Evolutionary conservation across 2,888 invertebrate species (phyloP), one percentile per base, ranked within the genome.

Genomic region (Danaus chrysippus): DNA sequence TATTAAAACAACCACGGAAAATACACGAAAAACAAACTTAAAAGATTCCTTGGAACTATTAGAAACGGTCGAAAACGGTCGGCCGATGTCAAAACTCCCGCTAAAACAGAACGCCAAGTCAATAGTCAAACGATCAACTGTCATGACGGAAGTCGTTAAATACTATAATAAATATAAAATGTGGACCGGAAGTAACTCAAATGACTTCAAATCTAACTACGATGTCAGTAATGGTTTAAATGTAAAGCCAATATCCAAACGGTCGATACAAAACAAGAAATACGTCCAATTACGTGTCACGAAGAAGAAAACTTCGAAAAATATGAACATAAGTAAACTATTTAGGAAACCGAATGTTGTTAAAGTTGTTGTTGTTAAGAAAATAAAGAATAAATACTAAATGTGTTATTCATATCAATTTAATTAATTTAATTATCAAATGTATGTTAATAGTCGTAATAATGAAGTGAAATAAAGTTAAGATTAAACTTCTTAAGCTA

Each of bases 131-230:
- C 78, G 83, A 0, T 80, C 82, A 0, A 58, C 70, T 17, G 82
- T 83, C 0, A 46, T 82, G 0, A 64, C 74, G 0, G 73, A 80
- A 58, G 63, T 86, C 10, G 68, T 83, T 0, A 81, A 82, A 58
- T 87, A 85, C 64, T 87, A 83, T 66, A 68, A 77, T 0, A 90
- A 90, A 71, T 76, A 85, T 60, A 87, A 88, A 71, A 68, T 78
- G 0, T 89, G 87, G 88, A 73, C 72, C 8, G 73, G 73, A 12
- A 75, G 81, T 0, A 70, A 70, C 12, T 53, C 54, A 62, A 15
- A 46, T 46, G 42, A n/a, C 15, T 11, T 68, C 65, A 46, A 61
- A 42, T 62, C 66, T 3, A 63, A 67, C 0, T 78, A 71, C 17
- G 77, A 81, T 10, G 76, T 82, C 0, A 68, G 71, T 34, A 86